Evolutionary conservation across 2,888 invertebrate genomes (phyloP).

Genomic region (Melitaea athalia): DNA sequence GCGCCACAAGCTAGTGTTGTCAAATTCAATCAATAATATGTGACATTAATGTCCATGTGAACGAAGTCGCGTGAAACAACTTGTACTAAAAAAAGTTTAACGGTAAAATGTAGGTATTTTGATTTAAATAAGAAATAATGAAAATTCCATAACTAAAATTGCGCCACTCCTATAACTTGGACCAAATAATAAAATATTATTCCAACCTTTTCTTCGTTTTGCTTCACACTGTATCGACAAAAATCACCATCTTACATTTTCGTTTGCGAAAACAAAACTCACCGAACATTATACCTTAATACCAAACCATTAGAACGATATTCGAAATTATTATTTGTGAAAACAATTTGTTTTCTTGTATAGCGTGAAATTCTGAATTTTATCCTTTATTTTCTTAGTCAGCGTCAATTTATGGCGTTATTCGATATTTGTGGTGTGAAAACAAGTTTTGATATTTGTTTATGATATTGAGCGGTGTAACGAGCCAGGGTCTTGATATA

Average conservation of each 20-base stretch:
- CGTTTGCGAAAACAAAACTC: slow-evolving; percentile 16
- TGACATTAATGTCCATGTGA: too few relatives aligned
- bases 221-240: slow-evolving; percentile 62
- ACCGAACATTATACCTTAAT: slow-evolving; percentile 39
- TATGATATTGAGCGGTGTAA: neutral
- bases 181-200: slow-evolving; percentile 49
- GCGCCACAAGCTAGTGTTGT: too few relatives aligned
- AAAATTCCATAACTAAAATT: neutral
- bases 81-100: too few relatives aligned
- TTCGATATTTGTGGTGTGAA: slow-evolving; percentile 10
- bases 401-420: neutral
- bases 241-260: slow-evolving; percentile 52
- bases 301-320: slow-evolving; percentile 5
- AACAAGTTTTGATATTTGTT: slow-evolving; percentile 11
- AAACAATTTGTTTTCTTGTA: neutral
- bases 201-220: slow-evolving; percentile 54
- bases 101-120: too few relatives aligned
- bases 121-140: too few relatives aligned
- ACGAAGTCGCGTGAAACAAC: too few relatives aligned
- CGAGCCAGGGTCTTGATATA: neutral
- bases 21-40: too few relatives aligned
- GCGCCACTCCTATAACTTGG: slow-evolving; percentile 35
- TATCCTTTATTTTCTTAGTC: slow-evolving; percentile 7
- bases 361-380: slow-evolving; percentile 10
- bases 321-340: neutral